Conservation (phyloP, 1,140 invertebrate genomes). For the Drosophila nigrodunni region DNA sequence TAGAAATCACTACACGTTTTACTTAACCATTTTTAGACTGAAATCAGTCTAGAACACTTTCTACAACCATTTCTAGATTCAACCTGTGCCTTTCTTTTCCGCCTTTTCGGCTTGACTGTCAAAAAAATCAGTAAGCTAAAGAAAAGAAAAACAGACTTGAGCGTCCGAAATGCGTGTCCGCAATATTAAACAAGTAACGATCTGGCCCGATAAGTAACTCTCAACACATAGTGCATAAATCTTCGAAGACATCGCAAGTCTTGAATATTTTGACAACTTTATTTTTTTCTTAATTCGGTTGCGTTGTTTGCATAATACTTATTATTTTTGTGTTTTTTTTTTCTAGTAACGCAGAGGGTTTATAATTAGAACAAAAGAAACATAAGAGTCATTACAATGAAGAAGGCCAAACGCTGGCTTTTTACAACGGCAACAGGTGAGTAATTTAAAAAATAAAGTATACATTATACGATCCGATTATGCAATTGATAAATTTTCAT, state of each 20-base stretch:
- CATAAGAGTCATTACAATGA: constrained; percentile 64
- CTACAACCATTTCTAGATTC: constrained; percentile 42
- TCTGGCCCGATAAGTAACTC: constrained; percentile 16
- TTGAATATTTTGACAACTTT: background rate
- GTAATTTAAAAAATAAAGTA: constrained; percentile 14
- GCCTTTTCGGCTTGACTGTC: constrained; percentile 6
- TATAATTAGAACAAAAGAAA: constrained; percentile 28
- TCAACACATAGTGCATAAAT: background rate
- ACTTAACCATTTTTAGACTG: background rate
- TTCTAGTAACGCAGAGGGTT: constrained; percentile 45
- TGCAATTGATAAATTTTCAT: constrained; percentile 38
- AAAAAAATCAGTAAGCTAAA: constrained; percentile 34
- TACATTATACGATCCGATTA: no score
- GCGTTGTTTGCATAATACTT: constrained; percentile 47
- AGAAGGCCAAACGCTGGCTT: constrained; percentile 75
- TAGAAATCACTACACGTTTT: background rate
- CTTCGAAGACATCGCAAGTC: background rate
- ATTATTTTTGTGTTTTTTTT: constrained; percentile 20
- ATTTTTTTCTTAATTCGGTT: background rate
- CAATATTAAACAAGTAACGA: constrained; percentile 39
- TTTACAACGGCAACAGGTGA: constrained; percentile 73
- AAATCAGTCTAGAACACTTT: constrained; percentile 54
- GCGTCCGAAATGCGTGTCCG: constrained; percentile 35
- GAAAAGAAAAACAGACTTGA: constrained; percentile 13
- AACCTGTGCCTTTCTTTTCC: constrained; percentile 31